Conservation (phyloP, 2,113 vertebrate species). For the Heliornis fulica region DNA sequence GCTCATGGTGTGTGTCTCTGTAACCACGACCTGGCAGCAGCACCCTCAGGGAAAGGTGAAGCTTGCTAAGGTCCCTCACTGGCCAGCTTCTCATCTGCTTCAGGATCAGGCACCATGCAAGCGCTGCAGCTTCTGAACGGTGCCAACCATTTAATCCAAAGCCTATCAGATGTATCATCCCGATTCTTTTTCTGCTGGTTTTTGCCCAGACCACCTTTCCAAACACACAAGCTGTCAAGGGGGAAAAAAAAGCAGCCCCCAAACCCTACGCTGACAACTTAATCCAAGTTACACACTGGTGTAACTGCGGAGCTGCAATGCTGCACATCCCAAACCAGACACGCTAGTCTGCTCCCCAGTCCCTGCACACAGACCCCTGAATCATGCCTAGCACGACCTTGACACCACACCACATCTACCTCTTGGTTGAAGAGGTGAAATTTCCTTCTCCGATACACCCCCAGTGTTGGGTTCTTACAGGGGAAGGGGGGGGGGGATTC, state of each 20-base stretch:
- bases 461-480: background rate
- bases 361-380: background rate
- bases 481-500: accelerated
- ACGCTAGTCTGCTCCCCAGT: accelerated
- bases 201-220: accelerated
- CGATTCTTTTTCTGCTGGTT: background rate
- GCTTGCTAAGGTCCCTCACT: background rate
- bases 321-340: background rate
- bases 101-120: background rate
- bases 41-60: background rate
- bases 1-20: accelerated
- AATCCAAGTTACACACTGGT: background rate
- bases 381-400: accelerated
- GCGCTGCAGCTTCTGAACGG: background rate
- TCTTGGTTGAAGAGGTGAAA: accelerated
- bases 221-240: background rate
- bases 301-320: background rate
- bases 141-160: background rate
- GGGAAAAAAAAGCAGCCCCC: background rate
- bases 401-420: accelerated
- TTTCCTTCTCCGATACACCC: background rate
- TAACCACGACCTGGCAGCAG: background rate
- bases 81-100: background rate
- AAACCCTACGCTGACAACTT: background rate
- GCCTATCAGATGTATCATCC: background rate